These are phyloP conservation scores for Ornithoptera alexandrae DNA, from an alignment of 2,888 invertebrate genomes.

Conservation along the genomic window DNA sequence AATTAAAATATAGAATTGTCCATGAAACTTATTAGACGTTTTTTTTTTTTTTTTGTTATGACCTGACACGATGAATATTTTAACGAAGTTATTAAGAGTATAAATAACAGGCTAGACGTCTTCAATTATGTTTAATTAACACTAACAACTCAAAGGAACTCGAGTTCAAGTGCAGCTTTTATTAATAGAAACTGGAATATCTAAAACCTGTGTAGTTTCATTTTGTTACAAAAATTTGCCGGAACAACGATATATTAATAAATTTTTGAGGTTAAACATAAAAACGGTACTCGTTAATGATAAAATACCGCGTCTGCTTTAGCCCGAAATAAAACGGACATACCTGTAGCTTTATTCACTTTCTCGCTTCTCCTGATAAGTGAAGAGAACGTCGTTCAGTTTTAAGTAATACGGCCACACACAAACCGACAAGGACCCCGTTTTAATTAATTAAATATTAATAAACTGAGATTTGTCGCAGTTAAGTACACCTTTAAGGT, in stretches of 20 bases:
- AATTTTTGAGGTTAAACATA: conserved; percentile 9
- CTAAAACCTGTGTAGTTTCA: background rate
- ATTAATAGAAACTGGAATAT: background rate
- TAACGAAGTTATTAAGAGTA: conserved; percentile 4
- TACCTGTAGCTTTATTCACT: conserved; percentile 24
- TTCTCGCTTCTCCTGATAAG: conserved; percentile 34
- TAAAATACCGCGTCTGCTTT: conserved; percentile 16
- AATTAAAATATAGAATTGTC: too few relatives aligned
- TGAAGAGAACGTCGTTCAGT: background rate
- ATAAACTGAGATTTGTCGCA: background rate
- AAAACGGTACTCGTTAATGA: conserved; percentile 14
- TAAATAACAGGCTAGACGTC: conserved; percentile 19
- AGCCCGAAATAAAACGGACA: conserved; percentile 20
- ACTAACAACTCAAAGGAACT: conserved; percentile 20
- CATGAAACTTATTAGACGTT: too few relatives aligned
- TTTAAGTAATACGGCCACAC: conserved; percentile 14
- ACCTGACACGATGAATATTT: background rate
- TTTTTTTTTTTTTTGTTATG: background rate
- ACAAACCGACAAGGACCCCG: background rate
- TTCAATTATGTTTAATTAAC: conserved; percentile 27
- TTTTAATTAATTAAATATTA: conserved; percentile 9
- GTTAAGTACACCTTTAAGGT: background rate
- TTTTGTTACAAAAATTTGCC: background rate
- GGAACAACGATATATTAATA: background rate
- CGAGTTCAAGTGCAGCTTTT: conserved; percentile 19